Evolutionary conservation across 2,797 vertebrate genomes (phyloP).

Genomic region (Meriones psammophilus): DNA sequence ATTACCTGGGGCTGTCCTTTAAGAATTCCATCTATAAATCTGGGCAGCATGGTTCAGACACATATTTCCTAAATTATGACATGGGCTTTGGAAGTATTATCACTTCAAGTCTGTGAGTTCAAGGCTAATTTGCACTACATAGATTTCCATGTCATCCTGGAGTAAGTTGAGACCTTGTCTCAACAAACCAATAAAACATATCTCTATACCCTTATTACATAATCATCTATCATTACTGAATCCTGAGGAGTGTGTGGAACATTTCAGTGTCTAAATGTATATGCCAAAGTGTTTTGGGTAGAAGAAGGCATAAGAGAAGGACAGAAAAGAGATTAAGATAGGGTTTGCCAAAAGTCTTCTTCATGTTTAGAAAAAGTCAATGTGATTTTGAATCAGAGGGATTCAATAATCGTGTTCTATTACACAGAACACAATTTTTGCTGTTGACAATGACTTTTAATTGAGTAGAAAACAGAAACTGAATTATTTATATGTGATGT

Average conservation of each 20-base stretch:
- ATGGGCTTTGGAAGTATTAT: neutral
- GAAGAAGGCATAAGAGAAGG: accelerated
- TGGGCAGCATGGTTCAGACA: neutral
- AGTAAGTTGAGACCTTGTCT: neutral
- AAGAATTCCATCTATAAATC: neutral
- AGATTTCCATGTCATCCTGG: neutral
- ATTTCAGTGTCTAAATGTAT: neutral
- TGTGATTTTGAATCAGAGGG: neutral
- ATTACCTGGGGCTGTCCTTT: neutral
- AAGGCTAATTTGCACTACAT: neutral
- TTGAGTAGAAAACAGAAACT: neutral
- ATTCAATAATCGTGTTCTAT: neutral
- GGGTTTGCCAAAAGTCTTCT: neutral
- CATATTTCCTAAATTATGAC: neutral
- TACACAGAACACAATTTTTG: neutral
- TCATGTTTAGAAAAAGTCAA: neutral
- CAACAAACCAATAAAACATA: neutral
- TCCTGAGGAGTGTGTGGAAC: neutral
- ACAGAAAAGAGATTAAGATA: neutral
- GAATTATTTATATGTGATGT: neutral
- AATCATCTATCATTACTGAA: neutral
- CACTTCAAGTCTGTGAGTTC: neutral
- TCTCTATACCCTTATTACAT: neutral
- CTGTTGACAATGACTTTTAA: neutral
- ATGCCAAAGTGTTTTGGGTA: neutral